A percentile compares a stretch with the other conserved stretches of the same genome.
Evolutionary conservation across 2,888 invertebrate species (phyloP).

Genomic region (Teinopalpus imperialis): DNA sequence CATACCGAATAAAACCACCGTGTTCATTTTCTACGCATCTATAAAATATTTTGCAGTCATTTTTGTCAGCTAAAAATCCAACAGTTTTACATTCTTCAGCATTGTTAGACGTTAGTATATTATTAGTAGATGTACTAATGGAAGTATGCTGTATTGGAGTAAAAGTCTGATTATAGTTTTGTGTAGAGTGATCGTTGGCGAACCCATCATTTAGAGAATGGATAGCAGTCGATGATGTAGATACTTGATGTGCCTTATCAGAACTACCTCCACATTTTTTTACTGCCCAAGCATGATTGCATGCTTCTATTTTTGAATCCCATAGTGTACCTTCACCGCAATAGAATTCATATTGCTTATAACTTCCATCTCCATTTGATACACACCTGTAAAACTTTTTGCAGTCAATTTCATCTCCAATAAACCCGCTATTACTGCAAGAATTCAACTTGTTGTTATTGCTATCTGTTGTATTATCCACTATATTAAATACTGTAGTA

Average conservation of each 20-base stretch:
- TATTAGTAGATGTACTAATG: slow-evolving; percentile 28
- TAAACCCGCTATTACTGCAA: slow-evolving; percentile 84
- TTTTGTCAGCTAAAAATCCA: slow-evolving; percentile 86
- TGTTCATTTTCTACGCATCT: slow-evolving; percentile 86
- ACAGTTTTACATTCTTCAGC: slow-evolving; percentile 69
- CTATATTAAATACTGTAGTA: slow-evolving; percentile 8
- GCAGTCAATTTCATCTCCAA: slow-evolving; percentile 86
- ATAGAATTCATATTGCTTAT: slow-evolving; percentile 81
- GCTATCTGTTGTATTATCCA: slow-evolving; percentile 8
- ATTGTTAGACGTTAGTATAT: neutral
- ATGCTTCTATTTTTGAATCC: slow-evolving; percentile 78
- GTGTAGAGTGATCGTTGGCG: slow-evolving; percentile 25
- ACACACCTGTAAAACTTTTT: slow-evolving; percentile 90
- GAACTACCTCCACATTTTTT: slow-evolving; percentile 40
- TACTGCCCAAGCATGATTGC: slow-evolving; percentile 60
- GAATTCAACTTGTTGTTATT: slow-evolving; percentile 18
- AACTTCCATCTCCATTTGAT: slow-evolving; percentile 76
- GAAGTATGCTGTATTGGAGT: slow-evolving; percentile 24
- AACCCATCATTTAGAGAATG: slow-evolving; percentile 5
- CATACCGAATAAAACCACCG: slow-evolving; percentile 83
- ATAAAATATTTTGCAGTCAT: slow-evolving; percentile 88
- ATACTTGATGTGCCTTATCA: slow-evolving; percentile 28
- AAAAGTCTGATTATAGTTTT: slow-evolving; percentile 25
- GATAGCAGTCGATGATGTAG: slow-evolving; percentile 28
- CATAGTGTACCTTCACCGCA: slow-evolving; percentile 86